Evolutionary conservation across 1,140 invertebrate genomes (phyloP).

Genomic region (Eriosoma lanigerum): DNA sequence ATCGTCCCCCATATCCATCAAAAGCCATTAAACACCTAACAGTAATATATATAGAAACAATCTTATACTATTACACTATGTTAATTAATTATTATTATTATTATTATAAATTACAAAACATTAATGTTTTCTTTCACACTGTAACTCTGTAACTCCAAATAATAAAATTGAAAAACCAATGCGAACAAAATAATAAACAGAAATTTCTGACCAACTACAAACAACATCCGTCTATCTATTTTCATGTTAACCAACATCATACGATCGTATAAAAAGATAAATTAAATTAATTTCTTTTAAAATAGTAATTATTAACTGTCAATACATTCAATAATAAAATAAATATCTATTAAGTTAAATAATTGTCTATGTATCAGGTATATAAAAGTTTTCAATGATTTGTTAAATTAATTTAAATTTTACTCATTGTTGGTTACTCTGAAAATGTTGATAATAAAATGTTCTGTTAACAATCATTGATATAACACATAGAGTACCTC

Average conservation of each 20-base stretch:
- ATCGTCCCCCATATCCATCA: conserved; percentile 50
- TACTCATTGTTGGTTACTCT: conserved; percentile 17
- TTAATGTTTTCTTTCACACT: too few species aligned
- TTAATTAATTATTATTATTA: not conserved
- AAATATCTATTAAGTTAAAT: not conserved
- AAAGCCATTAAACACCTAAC: conserved; percentile 48
- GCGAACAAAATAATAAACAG: conserved; percentile 46
- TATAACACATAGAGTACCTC: too few species aligned
- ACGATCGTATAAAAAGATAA: not conserved
- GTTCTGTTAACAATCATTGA: conserved; percentile 14
- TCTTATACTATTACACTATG: not conserved
- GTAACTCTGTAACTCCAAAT: not conserved
- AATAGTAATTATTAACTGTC: not conserved
- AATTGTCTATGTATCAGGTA: not conserved
- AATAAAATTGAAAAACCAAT: conserved; percentile 3
- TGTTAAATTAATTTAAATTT: not conserved
- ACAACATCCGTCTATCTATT: conserved; percentile 45
- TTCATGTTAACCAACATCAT: conserved; percentile 42
- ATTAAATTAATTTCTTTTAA: not conserved
- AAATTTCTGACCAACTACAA: conserved; percentile 39
- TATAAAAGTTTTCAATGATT: not conserved
- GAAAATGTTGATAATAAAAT: conserved; percentile 12
- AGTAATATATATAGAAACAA: not conserved
- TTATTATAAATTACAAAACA: not conserved
- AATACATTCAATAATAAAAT: not conserved